A percentile compares a stretch with the other conserved stretches of the same genome.
phyloP scores from a whole-genome alignment of 2,113 vertebrate species.

The Rhegmatorhina hoffmannsi region DNA sequence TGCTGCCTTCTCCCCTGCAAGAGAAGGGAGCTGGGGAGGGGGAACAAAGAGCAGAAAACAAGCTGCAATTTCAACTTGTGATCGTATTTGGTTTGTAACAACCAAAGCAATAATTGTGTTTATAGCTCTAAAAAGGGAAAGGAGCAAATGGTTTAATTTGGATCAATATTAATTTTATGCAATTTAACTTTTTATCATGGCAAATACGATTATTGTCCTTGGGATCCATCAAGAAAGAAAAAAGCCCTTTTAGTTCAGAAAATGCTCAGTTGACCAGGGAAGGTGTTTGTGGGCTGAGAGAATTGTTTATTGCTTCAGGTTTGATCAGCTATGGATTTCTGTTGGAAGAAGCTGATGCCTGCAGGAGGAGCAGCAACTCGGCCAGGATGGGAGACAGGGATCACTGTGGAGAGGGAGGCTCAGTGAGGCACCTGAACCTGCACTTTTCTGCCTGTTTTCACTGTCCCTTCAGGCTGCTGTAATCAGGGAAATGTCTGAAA shows the following conservation, averaged over 20 bases:
- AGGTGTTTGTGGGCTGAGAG: background rate
- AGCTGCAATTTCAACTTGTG: conserved; percentile 12
- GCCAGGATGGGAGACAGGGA: background rate
- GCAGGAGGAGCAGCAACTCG: background rate
- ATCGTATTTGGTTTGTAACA: conserved; percentile 45
- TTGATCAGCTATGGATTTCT: accelerated
- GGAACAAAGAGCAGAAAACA: background rate
- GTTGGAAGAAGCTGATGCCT: background rate
- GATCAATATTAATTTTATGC: conserved; percentile 82
- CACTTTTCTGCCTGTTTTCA: background rate
- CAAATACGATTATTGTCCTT: conserved; percentile 65
- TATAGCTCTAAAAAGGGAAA: conserved; percentile 64
- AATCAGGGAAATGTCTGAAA: background rate
- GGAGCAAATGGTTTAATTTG: conserved; percentile 79
- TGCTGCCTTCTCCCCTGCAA: background rate
- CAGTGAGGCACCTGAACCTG: background rate
- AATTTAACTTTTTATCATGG: conserved; percentile 74
- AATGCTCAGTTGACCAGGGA: background rate
- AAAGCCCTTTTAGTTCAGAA: conserved; percentile 22
- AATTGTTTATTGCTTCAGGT: background rate
- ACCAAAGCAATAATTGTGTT: conserved; percentile 57
- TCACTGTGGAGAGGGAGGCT: background rate
- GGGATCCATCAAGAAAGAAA: conserved; percentile 37
- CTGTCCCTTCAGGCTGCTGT: background rate
- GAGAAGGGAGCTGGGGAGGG: background rate